Percentiles rank a stretch among this genome's conserved stretches.
Conservation (phyloP, 2,888 invertebrate genomes). For the Sesamia inferens region DNA sequence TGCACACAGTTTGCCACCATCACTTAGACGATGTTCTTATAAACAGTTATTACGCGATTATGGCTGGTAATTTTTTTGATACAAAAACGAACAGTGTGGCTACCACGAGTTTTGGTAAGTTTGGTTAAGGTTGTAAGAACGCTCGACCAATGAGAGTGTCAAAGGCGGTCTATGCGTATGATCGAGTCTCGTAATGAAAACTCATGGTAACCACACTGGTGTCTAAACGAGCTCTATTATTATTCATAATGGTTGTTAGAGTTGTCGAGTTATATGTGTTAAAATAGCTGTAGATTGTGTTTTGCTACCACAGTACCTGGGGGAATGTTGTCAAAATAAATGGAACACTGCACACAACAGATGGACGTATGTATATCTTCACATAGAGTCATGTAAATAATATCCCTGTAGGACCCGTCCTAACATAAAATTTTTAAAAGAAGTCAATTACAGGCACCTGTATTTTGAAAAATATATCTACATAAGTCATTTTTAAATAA, state of each 20-base stretch:
- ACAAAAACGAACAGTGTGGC: too few relatives aligned
- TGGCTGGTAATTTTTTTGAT: too few relatives aligned
- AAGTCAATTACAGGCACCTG: too few relatives aligned
- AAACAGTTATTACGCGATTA: neutral
- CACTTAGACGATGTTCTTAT: neutral
- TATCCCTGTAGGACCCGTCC: constrained; percentile 28
- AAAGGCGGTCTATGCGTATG: too few relatives aligned
- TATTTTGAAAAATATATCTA: neutral
- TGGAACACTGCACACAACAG: neutral
- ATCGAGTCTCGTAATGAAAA: too few relatives aligned
- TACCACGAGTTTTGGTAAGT: too few relatives aligned
- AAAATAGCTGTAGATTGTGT: neutral
- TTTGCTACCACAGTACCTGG: too few relatives aligned
- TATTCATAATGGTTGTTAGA: neutral
- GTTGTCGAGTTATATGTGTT: neutral
- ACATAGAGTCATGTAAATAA: constrained; percentile 15
- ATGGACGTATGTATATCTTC: neutral
- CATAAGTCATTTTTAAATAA: constrained; percentile 2
- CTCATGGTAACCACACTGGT: too few relatives aligned
- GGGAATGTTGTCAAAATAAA: constrained; percentile 1
- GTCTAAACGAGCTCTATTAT: neutral
- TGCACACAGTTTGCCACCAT: neutral
- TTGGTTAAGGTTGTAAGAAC: too few relatives aligned
- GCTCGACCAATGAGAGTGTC: too few relatives aligned
- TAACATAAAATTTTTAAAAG: neutral